These are phyloP conservation scores for Myopa tessellatipennis DNA, from an alignment of 2,888 invertebrate species.

Conservation along the genomic window DNA sequence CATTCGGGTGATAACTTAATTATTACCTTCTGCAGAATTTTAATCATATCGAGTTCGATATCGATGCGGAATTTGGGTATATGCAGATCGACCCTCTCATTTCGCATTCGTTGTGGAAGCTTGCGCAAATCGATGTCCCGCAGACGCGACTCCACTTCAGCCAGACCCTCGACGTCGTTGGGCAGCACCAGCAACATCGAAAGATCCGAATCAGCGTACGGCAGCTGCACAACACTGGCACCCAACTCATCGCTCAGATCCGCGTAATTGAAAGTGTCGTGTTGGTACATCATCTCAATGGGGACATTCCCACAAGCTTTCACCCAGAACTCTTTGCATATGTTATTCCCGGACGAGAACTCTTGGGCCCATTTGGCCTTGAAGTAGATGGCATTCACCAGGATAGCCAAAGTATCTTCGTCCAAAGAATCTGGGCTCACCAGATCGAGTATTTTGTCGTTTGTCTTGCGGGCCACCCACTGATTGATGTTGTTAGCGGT, in stretches of 20 bases:
- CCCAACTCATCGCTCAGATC: conserved; percentile 60
- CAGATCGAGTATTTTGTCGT: conserved; percentile 83
- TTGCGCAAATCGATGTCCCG: conserved; percentile 70
- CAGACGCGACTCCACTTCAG: conserved; percentile 73
- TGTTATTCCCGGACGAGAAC: conserved; percentile 50
- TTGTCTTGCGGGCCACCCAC: conserved; percentile 86
- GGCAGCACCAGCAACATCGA: conserved; percentile 84
- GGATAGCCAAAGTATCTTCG: conserved; percentile 75
- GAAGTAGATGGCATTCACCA: conserved; percentile 89
- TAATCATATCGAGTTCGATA: conserved; percentile 74
- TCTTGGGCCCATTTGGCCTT: conserved; percentile 78
- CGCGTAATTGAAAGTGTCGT: conserved; percentile 69
- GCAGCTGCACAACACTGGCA: conserved; percentile 76
- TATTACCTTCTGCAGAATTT: conserved; percentile 72
- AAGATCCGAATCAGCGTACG: conserved; percentile 76
- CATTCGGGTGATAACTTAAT: background rate
- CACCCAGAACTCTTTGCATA: conserved; percentile 73
- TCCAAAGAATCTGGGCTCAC: conserved; percentile 71
- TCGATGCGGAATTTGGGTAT: conserved; percentile 87
- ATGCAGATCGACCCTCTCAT: conserved; percentile 73
- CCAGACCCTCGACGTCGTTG: conserved; percentile 75
- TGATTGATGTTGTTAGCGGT: conserved; percentile 77
- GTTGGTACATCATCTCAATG: conserved; percentile 79
- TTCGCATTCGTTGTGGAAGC: conserved; percentile 68
- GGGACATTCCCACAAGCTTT: conserved; percentile 67